A percentile compares a stretch with the other conserved stretches of the same genome.
Conservation (phyloP, 2,797 vertebrate genomes). For the Pseudochirops cupreus region DNA sequence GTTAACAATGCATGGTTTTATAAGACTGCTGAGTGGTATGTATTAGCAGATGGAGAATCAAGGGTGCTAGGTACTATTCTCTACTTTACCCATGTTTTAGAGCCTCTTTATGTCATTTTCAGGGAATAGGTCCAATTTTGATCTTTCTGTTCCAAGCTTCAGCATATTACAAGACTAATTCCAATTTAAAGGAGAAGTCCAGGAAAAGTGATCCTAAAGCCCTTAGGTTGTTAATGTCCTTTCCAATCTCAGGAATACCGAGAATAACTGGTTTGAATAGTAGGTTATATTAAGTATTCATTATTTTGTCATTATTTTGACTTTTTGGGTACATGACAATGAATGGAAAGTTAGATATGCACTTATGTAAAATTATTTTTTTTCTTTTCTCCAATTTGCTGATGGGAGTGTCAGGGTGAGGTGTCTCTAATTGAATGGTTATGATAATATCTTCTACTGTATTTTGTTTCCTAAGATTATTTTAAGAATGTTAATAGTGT, state of each 20-base stretch:
- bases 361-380: constrained; percentile 64
- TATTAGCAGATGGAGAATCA: constrained; percentile 37
- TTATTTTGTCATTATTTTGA: constrained; percentile 37
- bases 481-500: constrained; percentile 59
- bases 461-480: constrained; percentile 57
- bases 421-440: constrained; percentile 49
- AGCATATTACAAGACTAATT: not conserved
- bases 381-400: constrained; percentile 53
- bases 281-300: not conserved
- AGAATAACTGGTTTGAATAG: constrained; percentile 23
- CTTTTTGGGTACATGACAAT: constrained; percentile 57
- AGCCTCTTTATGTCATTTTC: not conserved
- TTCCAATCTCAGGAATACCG: not conserved
- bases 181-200: not conserved
- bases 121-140: constrained; percentile 10
- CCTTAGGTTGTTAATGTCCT: not conserved
- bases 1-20: not conserved
- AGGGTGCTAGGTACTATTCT: constrained; percentile 22
- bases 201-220: not conserved
- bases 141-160: constrained; percentile 42
- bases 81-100: not conserved
- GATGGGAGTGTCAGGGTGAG: constrained; percentile 12
- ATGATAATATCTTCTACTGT: constrained; percentile 62
- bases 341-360: constrained; percentile 41
- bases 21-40: constrained; percentile 5